These are phyloP conservation scores for Caenorhabditis auriculariae DNA, from an alignment of 2,888 invertebrate species.

Conservation along the genomic window DNA sequence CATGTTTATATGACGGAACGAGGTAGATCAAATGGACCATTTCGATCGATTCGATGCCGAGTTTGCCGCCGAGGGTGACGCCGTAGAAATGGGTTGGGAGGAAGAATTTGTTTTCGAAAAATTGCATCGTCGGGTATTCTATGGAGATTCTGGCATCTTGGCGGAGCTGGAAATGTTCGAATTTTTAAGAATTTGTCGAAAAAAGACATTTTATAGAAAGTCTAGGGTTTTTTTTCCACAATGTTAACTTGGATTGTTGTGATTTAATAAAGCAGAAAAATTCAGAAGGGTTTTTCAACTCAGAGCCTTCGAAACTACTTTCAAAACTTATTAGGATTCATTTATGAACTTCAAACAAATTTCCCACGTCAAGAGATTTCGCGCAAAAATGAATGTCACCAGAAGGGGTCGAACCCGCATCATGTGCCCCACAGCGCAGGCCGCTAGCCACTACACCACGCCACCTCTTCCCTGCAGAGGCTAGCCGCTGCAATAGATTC, in stretches of 20 bases:
- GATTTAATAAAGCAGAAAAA: neutral
- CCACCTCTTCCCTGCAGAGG: too few species aligned
- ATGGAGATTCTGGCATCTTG: conserved; percentile 53
- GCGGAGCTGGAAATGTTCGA: conserved; percentile 45
- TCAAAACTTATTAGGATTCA: too few species aligned
- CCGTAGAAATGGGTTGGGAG: conserved; percentile 62
- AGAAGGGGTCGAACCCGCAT: too few species aligned
- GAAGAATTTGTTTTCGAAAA: conserved; percentile 61
- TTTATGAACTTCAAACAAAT: too few species aligned
- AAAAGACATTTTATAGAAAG: neutral
- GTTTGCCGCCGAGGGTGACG: conserved; percentile 38
- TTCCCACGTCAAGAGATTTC: too few species aligned
- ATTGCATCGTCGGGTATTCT: conserved; percentile 61
- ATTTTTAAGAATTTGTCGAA: too few species aligned
- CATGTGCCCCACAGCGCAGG: too few species aligned
- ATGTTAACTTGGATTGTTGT: neutral
- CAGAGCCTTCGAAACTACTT: too few species aligned
- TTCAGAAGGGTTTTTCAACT: too few species aligned
- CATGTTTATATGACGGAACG: conserved; percentile 49
- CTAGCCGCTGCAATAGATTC: too few species aligned
- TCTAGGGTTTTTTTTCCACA: neutral
- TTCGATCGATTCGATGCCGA: conserved; percentile 46
- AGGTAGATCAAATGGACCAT: conserved; percentile 60
- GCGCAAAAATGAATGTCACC: too few species aligned
- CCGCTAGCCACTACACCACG: too few species aligned